Percentiles rank a stretch among this genome's conserved stretches.
Conservation (phyloP, 1,140 invertebrate genomes). For the Camponotus vicinus region DNA sequence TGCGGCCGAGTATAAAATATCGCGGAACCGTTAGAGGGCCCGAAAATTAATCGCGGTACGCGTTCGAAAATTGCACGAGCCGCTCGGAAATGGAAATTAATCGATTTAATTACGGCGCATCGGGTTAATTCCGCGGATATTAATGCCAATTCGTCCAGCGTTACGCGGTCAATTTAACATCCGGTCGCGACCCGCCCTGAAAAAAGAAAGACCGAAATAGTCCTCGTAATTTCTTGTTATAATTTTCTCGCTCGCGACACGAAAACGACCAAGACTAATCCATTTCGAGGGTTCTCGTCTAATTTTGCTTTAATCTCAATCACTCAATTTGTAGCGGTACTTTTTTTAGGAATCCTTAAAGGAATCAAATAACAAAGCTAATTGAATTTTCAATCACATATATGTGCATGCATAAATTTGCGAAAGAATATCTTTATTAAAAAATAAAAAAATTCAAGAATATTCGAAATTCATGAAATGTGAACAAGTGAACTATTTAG, state of each 20-base stretch:
- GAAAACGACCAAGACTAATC: neutral
- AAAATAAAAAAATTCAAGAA: too few species aligned
- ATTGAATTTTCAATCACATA: neutral
- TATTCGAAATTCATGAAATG: too few species aligned
- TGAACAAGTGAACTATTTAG: too few species aligned
- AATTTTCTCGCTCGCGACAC: neutral
- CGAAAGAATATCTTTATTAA: neutral
- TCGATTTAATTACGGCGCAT: constrained; percentile 59
- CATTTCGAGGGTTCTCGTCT: neutral
- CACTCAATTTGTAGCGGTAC: neutral
- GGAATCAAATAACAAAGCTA: neutral
- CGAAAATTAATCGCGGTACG: constrained; percentile 41
- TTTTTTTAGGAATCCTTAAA: neutral
- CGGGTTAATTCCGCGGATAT: constrained; percentile 58
- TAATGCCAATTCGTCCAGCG: constrained; percentile 58
- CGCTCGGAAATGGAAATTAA: constrained; percentile 59
- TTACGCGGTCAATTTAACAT: constrained; percentile 58
- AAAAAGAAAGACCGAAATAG: constrained; percentile 2
- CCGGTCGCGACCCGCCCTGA: neutral
- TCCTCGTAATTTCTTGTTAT: constrained; percentile 41
- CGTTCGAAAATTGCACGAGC: constrained; percentile 52
- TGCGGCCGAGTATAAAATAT: constrained; percentile 56
- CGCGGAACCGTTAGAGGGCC: constrained; percentile 37
- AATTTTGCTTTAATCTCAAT: neutral
- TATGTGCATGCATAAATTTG: neutral